Percentiles rank a stretch among this genome's conserved stretches.
Evolutionary conservation across 2,797 vertebrate genomes (phyloP).

Genomic region (Kryptopterus vitreolus): DNA sequence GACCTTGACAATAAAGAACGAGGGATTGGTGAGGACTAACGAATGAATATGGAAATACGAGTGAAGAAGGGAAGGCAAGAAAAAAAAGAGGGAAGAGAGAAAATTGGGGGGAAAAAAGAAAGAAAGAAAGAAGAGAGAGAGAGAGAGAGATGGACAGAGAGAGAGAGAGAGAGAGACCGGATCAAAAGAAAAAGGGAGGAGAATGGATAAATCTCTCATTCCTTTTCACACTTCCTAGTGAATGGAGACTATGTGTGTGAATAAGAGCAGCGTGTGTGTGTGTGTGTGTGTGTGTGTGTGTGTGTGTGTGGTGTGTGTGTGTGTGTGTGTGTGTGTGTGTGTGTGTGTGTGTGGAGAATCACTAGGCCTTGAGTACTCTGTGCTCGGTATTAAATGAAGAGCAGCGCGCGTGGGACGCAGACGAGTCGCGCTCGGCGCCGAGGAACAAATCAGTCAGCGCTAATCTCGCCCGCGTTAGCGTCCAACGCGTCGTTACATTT

Average conservation of each 20-base stretch:
- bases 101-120: background rate
- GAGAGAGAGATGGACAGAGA: background rate
- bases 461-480: conserved; percentile 60
- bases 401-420: background rate
- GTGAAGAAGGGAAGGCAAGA: conserved; percentile 4
- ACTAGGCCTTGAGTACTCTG: conserved; percentile 23
- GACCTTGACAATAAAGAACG: background rate
- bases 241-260: conserved; percentile 29
- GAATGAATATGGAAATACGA: background rate
- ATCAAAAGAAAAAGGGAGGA: background rate
- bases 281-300: conserved; percentile 1
- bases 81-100: conserved; percentile 49
- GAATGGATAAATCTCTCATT: background rate
- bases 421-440: conserved; percentile 25
- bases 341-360: background rate
- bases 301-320: conserved; percentile 4
- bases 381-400: conserved; percentile 10
- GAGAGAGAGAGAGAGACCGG: background rate
- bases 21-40: no score
- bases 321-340: conserved; percentile 15
- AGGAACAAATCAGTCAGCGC: conserved; percentile 60
- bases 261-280: background rate
- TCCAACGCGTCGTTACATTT: conserved; percentile 56
- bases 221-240: conserved; percentile 32
- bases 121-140: conserved; percentile 19